Percentiles rank a stretch among this genome's conserved stretches.
These are phyloP conservation scores for Rhynchophorus ferrugineus DNA, from an alignment of 1,140 invertebrate species.

Conservation along the genomic window DNA sequence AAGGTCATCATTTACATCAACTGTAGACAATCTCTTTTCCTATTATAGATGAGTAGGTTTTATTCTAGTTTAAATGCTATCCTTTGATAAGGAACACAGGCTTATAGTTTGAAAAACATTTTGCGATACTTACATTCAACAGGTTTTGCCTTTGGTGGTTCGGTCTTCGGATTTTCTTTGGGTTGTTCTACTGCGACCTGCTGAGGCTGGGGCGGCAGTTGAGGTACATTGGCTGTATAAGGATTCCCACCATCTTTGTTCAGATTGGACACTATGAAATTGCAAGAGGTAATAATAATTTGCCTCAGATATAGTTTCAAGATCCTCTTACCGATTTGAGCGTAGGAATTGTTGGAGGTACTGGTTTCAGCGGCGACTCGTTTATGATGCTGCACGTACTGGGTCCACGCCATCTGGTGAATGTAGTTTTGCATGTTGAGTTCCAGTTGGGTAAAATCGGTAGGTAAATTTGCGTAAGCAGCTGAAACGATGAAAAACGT, in stretches of 20 bases:
- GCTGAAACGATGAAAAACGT: constrained; percentile 5
- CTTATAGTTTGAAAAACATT: too few relatives aligned
- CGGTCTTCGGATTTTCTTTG: not conserved
- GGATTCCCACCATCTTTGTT: constrained; percentile 28
- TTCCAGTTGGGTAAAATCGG: constrained; percentile 25
- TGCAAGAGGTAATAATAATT: not conserved
- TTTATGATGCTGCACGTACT: constrained; percentile 31
- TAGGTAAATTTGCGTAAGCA: constrained; percentile 12
- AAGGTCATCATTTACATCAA: too few relatives aligned
- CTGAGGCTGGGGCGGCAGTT: constrained; percentile 7
- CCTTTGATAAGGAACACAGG: too few relatives aligned
- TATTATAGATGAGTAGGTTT: too few relatives aligned
- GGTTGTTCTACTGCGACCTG: constrained; percentile 9
- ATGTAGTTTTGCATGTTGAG: constrained; percentile 30
- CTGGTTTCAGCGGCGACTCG: not conserved
- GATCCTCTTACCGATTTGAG: constrained; percentile 30
- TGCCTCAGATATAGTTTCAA: not conserved
- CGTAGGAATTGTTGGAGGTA: constrained; percentile 32
- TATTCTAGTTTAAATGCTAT: too few relatives aligned
- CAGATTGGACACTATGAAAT: constrained; percentile 30
- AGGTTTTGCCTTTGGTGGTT: constrained; percentile 4
- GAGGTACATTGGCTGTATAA: constrained; percentile 20
- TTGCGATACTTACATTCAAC: too few relatives aligned
- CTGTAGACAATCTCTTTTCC: too few relatives aligned
- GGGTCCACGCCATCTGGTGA: constrained; percentile 35